Conservation (phyloP, 2,113 vertebrate genomes). For the Ptilonorhynchus violaceus region DNA sequence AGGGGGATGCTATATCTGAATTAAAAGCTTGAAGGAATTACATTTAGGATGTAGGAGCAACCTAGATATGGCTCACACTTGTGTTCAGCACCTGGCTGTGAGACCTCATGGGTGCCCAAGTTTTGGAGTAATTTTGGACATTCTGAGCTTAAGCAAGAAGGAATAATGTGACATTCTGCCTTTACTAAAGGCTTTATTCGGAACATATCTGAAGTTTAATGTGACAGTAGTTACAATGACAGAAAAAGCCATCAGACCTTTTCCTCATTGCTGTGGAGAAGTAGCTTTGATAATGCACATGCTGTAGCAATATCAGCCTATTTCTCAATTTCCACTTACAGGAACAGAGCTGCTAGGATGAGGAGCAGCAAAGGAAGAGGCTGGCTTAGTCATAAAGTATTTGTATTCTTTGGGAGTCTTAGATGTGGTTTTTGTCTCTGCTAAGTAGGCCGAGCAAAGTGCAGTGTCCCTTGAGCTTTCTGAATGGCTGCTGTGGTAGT, state of each 20-base stretch:
- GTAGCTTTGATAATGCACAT: background rate
- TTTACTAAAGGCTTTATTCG: background rate
- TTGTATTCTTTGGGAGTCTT: conserved; percentile 29
- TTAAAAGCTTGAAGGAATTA: background rate
- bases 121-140: background rate
- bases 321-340: background rate
- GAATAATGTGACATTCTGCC: background rate
- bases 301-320: background rate
- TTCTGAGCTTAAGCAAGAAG: background rate
- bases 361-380: background rate
- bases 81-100: background rate
- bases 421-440: conserved; percentile 49
- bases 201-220: background rate
- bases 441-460: conserved; percentile 56
- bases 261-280: background rate
- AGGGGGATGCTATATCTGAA: background rate
- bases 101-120: fast-evolving
- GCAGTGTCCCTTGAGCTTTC: conserved; percentile 24
- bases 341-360: background rate
- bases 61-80: background rate
- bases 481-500: conserved; percentile 14
- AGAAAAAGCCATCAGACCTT: background rate
- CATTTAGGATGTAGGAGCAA: background rate
- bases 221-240: background rate
- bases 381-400: conserved; percentile 31